These are phyloP conservation scores for Entomobrya proxima DNA, from an alignment of 2,888 invertebrate species.

Conservation along the genomic window DNA sequence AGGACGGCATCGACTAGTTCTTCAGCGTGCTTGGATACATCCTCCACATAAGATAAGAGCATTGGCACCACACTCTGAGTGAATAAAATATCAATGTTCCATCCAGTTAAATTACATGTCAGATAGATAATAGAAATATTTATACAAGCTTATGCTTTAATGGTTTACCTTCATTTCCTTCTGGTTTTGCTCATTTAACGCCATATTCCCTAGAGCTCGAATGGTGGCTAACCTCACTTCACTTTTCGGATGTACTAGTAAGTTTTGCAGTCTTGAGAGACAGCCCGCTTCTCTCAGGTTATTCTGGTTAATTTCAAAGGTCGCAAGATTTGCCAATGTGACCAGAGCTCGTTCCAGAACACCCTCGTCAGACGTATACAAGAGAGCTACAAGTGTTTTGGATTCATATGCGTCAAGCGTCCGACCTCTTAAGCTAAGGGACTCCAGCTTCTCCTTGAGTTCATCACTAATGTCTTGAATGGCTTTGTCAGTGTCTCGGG, in stretches of 20 bases:
- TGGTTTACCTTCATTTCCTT: conserved; percentile 78
- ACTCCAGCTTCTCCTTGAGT: conserved; percentile 76
- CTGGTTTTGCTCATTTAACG: conserved; percentile 79
- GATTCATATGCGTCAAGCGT: conserved; percentile 78
- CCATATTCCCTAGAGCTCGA: conserved; percentile 79
- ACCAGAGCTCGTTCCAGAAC: conserved; percentile 79
- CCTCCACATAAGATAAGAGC: conserved; percentile 78
- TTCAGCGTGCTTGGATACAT: conserved; percentile 76
- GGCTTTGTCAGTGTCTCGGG: conserved; percentile 75
- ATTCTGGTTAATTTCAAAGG: conserved; percentile 77
- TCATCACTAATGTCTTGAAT: conserved; percentile 77
- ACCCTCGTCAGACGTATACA: conserved; percentile 78
- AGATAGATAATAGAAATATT: conserved; percentile 56
- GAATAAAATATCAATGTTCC: neutral
- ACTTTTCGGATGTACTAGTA: conserved; percentile 78
- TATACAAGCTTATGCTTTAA: neutral
- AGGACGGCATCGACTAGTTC: conserved; percentile 78
- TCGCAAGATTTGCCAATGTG: conserved; percentile 74
- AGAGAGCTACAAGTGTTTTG: conserved; percentile 78
- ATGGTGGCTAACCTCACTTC: conserved; percentile 78
- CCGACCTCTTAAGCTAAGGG: conserved; percentile 76
- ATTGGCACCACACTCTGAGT: conserved; percentile 79
- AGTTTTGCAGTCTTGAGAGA: conserved; percentile 78
- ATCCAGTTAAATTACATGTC: neutral
- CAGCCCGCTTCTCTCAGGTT: conserved; percentile 79